These are phyloP conservation scores for Stigmatopora nigra DNA, from an alignment of 2,113 vertebrate genomes.

Conservation along the genomic window DNA sequence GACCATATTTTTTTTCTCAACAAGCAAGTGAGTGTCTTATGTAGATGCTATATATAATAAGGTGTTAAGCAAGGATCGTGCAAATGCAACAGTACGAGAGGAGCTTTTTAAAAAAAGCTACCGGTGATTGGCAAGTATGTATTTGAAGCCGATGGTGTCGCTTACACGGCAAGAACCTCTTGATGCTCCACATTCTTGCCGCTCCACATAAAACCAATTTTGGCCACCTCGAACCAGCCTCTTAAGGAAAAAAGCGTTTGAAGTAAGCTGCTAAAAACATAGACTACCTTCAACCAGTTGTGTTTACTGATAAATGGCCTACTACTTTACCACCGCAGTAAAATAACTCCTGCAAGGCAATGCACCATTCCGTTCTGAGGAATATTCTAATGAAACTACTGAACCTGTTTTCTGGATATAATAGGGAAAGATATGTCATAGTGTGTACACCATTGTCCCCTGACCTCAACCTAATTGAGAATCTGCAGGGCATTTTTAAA, in stretches of 20 bases:
- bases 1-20: too few species aligned
- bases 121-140: not conserved
- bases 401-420: too few species aligned
- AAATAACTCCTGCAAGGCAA: too few species aligned
- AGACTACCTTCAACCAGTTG: too few species aligned
- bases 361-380: too few species aligned
- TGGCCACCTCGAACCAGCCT: not conserved
- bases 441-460: too few species aligned
- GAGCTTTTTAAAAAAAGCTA: not conserved
- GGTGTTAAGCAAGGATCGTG: not conserved
- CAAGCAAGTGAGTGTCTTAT: not conserved
- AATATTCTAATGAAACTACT: too few species aligned
- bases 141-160: not conserved
- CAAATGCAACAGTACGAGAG: not conserved
- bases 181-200: not conserved
- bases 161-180: not conserved
- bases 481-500: too few species aligned
- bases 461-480: too few species aligned
- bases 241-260: not conserved
- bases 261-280: not conserved
- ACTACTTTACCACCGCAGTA: too few species aligned
- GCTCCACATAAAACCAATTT: not conserved
- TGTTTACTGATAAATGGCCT: too few species aligned
- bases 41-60: not conserved
- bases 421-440: too few species aligned